phyloP scores from a whole-genome alignment of 1,140 invertebrate species.

The Lepidurus arcticus region DNA sequence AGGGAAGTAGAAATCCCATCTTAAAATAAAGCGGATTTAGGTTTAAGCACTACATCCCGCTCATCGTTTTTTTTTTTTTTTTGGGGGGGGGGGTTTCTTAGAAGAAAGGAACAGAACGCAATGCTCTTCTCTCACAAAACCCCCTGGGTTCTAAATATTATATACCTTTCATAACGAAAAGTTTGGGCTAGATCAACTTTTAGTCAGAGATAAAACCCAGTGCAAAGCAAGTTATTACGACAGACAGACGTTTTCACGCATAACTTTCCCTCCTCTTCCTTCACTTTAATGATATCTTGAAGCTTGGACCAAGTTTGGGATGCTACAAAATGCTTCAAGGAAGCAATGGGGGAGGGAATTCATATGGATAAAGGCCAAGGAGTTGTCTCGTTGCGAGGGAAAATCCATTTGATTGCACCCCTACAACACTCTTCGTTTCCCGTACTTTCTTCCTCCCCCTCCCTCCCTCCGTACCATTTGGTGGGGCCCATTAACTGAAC shows the following conservation, averaged over 20 bases:
- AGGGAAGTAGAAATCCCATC: not conserved
- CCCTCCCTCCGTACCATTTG: not conserved
- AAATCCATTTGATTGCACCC: constrained; percentile 20
- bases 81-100: too few relatives aligned
- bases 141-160: not conserved
- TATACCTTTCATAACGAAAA: not conserved
- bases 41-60: not conserved
- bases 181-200: not conserved
- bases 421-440: constrained; percentile 5
- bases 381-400: not conserved
- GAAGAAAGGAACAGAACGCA: not conserved
- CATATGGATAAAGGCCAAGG: constrained; percentile 15
- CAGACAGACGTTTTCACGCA: constrained; percentile 8
- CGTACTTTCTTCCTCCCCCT: not conserved
- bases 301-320: not conserved
- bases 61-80: too few relatives aligned
- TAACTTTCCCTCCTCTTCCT: constrained; percentile 5
- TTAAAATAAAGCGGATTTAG: constrained; percentile 9
- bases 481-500: not conserved
- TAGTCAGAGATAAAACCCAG: not conserved
- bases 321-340: not conserved
- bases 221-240: not conserved
- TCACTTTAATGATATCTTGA: constrained; percentile 8
- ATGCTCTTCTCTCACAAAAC: not conserved
- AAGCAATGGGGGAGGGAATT: not conserved